Conservation (phyloP, 2,113 vertebrate genomes). For the Cavia porcellus region DNA sequence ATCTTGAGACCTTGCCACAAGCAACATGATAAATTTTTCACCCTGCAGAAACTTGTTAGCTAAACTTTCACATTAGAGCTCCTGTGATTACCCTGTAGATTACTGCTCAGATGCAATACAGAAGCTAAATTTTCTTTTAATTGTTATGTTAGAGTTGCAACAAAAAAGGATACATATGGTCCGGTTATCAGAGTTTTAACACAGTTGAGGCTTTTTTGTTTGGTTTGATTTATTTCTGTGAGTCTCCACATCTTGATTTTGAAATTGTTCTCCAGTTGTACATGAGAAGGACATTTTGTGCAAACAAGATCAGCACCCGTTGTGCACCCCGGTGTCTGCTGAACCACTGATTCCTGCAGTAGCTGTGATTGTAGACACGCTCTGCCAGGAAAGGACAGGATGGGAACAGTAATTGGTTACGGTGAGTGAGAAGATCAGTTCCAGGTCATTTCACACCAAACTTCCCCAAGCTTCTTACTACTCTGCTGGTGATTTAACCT, state of each 20-base stretch:
- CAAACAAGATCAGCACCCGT: conserved; percentile 46
- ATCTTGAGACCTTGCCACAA: not conserved
- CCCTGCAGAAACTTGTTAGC: conserved; percentile 16
- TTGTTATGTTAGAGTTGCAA: conserved; percentile 1
- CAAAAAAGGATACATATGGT: not conserved
- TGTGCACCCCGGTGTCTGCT: conserved; percentile 44
- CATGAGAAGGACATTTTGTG: not conserved
- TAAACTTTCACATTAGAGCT: conserved; percentile 54
- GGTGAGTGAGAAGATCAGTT: conserved; percentile 68
- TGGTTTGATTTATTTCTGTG: not conserved
- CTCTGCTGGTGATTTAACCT: not conserved
- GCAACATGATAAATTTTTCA: conserved; percentile 32
- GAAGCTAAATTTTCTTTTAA: conserved; percentile 56
- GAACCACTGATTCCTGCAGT: conserved; percentile 49
- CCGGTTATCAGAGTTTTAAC: conserved; percentile 67
- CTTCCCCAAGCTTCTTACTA: not conserved
- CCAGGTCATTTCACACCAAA: conserved; percentile 41
- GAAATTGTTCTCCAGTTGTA: not conserved
- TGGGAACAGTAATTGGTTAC: conserved; percentile 49
- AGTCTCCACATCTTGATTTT: not conserved
- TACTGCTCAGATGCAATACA: not conserved
- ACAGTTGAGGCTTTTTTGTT: not conserved
- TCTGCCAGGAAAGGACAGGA: conserved; percentile 47
- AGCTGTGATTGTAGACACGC: conserved; percentile 33
- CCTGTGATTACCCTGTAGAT: conserved; percentile 13